Conservation (phyloP, 1,140 invertebrate species). For the Euborellia annulipes region DNA sequence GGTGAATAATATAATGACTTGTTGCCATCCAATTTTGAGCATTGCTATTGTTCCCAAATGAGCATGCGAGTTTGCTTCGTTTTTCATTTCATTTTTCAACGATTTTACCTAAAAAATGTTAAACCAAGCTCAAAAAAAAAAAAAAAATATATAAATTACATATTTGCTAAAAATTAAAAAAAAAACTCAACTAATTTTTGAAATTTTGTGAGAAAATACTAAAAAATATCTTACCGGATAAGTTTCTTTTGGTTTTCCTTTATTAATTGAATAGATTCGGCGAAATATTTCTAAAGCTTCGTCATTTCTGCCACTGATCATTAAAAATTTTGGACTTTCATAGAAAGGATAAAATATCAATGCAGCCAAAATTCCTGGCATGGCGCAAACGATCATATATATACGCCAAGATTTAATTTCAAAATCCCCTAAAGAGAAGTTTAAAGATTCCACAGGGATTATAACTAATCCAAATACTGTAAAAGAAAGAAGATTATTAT, state of each 20-base stretch:
- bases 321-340: slow-evolving; percentile 54
- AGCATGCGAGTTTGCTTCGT: no score
- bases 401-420: slow-evolving; percentile 47
- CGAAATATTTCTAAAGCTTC: slow-evolving; percentile 36
- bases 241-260: slow-evolving; percentile 26
- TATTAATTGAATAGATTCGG: slow-evolving; percentile 36
- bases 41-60: not conserved
- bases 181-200: no score
- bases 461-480: not conserved
- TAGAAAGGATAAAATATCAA: slow-evolving; percentile 41
- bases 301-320: slow-evolving; percentile 33
- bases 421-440: slow-evolving; percentile 18
- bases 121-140: no score
- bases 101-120: slow-evolving; percentile 1
- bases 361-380: slow-evolving; percentile 42
- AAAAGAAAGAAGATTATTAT: slow-evolving; percentile 1
- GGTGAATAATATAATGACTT: not conserved
- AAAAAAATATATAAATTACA: no score
- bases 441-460: not conserved
- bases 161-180: no score
- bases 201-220: no score
- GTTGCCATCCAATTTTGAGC: not conserved
- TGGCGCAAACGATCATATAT: slow-evolving; percentile 41
- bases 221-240: slow-evolving; percentile 26
- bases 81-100: not conserved